Evolutionary conservation across 1,140 invertebrate species (phyloP).

Genomic region (Xylocopa sonorina): DNA sequence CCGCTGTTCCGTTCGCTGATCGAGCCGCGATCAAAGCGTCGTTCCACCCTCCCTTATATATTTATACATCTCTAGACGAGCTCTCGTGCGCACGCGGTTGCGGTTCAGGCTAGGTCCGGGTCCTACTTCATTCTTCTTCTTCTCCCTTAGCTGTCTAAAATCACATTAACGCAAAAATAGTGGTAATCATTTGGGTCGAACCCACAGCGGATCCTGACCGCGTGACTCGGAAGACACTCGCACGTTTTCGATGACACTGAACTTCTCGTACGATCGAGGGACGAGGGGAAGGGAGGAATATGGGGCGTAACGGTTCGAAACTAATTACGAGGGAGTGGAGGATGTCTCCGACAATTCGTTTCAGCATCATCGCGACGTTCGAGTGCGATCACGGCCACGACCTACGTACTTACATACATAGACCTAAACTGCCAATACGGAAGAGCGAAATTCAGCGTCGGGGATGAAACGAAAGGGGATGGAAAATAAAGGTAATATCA

Average conservation of each 20-base stretch:
- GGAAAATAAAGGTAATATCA: background rate
- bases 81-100: too few relatives aligned
- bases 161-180: conserved; percentile 80
- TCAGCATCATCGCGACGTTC: conserved; percentile 53
- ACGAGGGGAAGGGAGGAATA: background rate
- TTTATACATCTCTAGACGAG: background rate
- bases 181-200: conserved; percentile 61
- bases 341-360: background rate
- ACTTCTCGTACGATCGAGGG: conserved; percentile 19
- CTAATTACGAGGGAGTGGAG: background rate
- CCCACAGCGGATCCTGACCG: conserved; percentile 62
- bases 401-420: too few relatives aligned
- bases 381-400: conserved; percentile 50
- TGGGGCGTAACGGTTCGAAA: background rate
- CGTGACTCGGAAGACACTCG: conserved; percentile 66
- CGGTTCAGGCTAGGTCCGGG: conserved; percentile 1
- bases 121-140: conserved; percentile 30
- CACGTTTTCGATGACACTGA: conserved; percentile 50
- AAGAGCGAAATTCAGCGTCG: conserved; percentile 20
- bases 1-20: background rate
- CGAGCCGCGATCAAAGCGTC: background rate
- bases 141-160: conserved; percentile 76
- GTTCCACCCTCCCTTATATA: background rate
- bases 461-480: background rate
- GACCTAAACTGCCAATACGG: conserved; percentile 55